phyloP scores from a whole-genome alignment of 2,797 vertebrate genomes.

The Acestrorhynchus altus region DNA sequence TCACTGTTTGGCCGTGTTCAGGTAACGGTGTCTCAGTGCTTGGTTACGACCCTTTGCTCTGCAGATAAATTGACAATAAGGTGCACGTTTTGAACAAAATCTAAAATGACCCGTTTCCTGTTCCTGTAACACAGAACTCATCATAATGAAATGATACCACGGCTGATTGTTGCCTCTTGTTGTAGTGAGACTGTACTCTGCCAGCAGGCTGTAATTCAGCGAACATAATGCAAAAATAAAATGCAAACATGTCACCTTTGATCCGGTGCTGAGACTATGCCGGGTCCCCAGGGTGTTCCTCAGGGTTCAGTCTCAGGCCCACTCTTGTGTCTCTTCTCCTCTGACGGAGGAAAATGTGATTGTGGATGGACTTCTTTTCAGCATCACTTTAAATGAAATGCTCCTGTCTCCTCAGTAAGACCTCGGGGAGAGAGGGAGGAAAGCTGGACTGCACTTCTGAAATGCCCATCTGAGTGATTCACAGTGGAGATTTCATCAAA shows the following conservation, averaged over 20 bases:
- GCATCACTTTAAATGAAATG: background rate
- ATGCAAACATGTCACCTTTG: background rate
- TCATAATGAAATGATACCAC: too few relatives aligned
- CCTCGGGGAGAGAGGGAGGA: background rate
- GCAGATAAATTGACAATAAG: too few relatives aligned
- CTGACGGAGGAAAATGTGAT: background rate
- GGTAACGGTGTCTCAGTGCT: too few relatives aligned
- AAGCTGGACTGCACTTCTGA: background rate
- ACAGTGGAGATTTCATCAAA: background rate
- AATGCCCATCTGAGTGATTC: background rate
- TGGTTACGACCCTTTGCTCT: too few relatives aligned
- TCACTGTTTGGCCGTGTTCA: too few relatives aligned
- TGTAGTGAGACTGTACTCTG: background rate
- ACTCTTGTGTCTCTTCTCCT: background rate
- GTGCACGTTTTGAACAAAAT: too few relatives aligned
- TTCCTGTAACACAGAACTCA: too few relatives aligned
- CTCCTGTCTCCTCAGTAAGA: background rate
- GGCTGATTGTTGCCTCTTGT: background rate
- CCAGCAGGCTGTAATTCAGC: background rate
- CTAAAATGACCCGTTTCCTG: too few relatives aligned
- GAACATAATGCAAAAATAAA: background rate
- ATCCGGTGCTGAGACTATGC: background rate
- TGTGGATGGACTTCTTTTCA: background rate
- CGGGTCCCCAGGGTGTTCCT: background rate
- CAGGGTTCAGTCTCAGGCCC: background rate